Conservation (phyloP, 2,888 invertebrate genomes). For the Nowickia ferox region DNA sequence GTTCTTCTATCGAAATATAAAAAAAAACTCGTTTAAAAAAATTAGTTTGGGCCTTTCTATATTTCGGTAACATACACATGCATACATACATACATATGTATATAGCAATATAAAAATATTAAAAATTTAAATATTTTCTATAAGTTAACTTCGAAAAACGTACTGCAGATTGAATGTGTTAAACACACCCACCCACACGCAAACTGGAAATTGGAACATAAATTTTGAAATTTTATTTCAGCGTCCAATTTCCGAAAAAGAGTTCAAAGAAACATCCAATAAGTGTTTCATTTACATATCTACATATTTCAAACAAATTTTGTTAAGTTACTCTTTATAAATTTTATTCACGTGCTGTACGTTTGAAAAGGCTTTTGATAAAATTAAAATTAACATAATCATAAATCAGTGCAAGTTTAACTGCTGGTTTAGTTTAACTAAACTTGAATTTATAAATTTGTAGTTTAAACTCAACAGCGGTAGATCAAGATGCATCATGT, state of each 20-base stretch:
- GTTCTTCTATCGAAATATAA: too few relatives aligned
- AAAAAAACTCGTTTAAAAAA: too few relatives aligned
- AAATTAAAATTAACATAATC: slow-evolving; percentile 7
- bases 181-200: background rate
- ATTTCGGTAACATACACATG: slow-evolving; percentile 60
- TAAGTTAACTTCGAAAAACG: background rate
- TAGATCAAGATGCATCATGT: too few relatives aligned
- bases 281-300: background rate
- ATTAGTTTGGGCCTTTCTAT: too few relatives aligned
- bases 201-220: background rate
- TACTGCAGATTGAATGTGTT: background rate
- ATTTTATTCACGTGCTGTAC: slow-evolving; percentile 43
- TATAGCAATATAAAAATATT: background rate
- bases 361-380: background rate
- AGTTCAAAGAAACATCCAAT: background rate
- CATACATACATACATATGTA: background rate
- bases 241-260: background rate
- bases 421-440: too few relatives aligned
- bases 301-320: background rate
- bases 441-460: too few relatives aligned
- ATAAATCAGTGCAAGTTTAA: too few relatives aligned
- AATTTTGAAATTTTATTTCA: background rate
- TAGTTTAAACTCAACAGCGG: background rate
- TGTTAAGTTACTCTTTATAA: background rate
- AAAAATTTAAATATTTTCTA: background rate